phyloP scores from a whole-genome alignment of 2,888 invertebrate species.

The Alitta virens region DNA sequence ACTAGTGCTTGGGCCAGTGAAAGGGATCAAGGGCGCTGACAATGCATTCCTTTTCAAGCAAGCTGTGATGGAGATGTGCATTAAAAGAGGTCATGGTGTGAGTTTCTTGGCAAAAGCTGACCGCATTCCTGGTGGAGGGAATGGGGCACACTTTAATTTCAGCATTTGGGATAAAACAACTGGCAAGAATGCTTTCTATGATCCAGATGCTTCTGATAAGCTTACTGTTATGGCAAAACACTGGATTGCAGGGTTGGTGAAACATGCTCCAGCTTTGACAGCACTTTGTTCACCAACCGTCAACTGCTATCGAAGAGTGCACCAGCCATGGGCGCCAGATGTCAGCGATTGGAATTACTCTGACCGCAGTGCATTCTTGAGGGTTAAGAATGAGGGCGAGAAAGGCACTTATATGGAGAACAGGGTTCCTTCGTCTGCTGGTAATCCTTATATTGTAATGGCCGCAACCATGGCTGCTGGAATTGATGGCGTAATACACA shows the following conservation, averaged over 20 bases:
- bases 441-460: no score
- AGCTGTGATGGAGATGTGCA: neutral
- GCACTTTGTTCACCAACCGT: conserved; percentile 19
- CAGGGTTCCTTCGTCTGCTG: no score
- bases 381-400: neutral
- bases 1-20: neutral
- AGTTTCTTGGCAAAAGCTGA: neutral
- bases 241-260: conserved; percentile 20
- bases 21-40: neutral
- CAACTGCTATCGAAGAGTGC: conserved; percentile 21
- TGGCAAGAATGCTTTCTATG: neutral
- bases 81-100: neutral
- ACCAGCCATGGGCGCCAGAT: conserved; percentile 12
- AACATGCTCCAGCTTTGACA: conserved; percentile 18
- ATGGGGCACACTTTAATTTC: neutral
- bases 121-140: neutral
- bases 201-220: conserved; percentile 2
- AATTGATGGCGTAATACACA: no score
- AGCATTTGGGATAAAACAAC: neutral
- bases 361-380: conserved; percentile 8
- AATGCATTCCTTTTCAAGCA: neutral
- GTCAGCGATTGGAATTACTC: conserved; percentile 16
- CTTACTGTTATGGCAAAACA: conserved; percentile 5
- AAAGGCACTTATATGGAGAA: no score
- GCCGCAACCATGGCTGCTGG: no score